Evolutionary conservation across 2,113 vertebrate species (phyloP), one percentile per base, ranked within the genome.

Genomic region (Zingel zingel): DNA sequence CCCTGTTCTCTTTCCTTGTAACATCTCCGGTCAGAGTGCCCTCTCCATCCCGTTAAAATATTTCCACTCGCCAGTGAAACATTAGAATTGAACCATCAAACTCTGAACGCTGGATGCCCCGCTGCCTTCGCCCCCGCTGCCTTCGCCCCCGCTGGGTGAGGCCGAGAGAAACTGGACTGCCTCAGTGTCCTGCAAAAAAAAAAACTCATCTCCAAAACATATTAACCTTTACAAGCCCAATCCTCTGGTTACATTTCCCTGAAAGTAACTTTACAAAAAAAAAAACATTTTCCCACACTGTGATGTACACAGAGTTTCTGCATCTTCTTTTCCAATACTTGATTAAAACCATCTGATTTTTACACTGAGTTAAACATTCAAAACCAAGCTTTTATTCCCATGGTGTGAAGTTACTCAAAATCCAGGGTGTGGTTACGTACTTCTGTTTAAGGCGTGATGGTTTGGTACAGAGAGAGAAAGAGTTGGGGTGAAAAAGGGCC

Each of bases 41-140:
- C 10, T 67, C 76, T 83, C 76, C 71, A 30, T 74, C 80, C 75
- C 85, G 81, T 83, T 63, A 90, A 95, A 94, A 93, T 82, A 84
- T 81, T 87, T 91, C 70, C 75, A 56, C 81, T 90, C 27, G 76
- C 83, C 58, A 73, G 50, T 88, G 84, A 93, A 93, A 92, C 84
- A 72, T 86, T 89, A 84, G 85, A 92, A 90, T 62, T 91, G 88
- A 93, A 93, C 92, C 92, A 93, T 93, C 89, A 92, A 88, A 82
- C 84, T 70, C 66, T 27, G 75, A 9, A 39, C 50, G 67, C 82
- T 86, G 43, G 86, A 86, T 70, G 77, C 57, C 59, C 43, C 5
- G 21, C 48, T 45, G 62, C 23, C 30, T 1, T 30, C 16, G 47
- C 58, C 59, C 86, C 74, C 21, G 68, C 65, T 72, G 86, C 23